Evolutionary conservation across 92 coral and sea anemone genomes (phyloP), one percentile per base, ranked within the genome.

Genomic region (Palythoa caribaeorum): DNA sequence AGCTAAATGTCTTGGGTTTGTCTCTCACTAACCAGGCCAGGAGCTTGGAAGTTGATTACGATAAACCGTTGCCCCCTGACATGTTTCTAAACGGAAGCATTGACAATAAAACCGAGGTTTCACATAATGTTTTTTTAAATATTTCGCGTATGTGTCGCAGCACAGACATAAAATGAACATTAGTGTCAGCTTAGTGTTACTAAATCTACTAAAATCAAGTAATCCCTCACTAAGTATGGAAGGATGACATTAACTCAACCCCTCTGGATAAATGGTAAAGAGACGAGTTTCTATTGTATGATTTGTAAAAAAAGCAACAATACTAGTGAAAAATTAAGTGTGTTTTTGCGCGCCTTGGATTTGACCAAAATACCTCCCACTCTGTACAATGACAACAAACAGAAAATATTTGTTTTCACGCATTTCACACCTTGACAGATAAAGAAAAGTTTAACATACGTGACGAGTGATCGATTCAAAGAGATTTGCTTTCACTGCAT

Each of bases 391-490:
- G 59, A 80, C 84, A 80, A 19, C 62, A 80, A 81, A 81, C 63
- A 10, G 76, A 63, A 81, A 81, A 81, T 68, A 81, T 78, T 73
- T 81, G 53, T 81, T 68, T 65, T 63, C 59, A 65, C 37, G 36
- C 86, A 60, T 68, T 81, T 81, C 86, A 81, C 86, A 81, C 86
- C 86, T 81, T 15, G 50, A 66, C 20, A 40, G 75, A 65, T 81
- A 81, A 47, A 65, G 63, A 66, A 81, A 52, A 68, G 21, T 47
- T 19, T 44, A 74, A 66, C 60, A 81, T 16, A 66, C 36, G 76
- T 68, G 86, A 66, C 44, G 86, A 81, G 63, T 81, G 86, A 81
- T 66, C 17, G 74, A 21, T 21, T 28, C 44, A 66, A 38, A 52
- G 76, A 81, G 75, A 66, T 81, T 66, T 37, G 39, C 16, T 81